Conservation (phyloP, 2,888 invertebrate species). For the Gibbula magus region DNA sequence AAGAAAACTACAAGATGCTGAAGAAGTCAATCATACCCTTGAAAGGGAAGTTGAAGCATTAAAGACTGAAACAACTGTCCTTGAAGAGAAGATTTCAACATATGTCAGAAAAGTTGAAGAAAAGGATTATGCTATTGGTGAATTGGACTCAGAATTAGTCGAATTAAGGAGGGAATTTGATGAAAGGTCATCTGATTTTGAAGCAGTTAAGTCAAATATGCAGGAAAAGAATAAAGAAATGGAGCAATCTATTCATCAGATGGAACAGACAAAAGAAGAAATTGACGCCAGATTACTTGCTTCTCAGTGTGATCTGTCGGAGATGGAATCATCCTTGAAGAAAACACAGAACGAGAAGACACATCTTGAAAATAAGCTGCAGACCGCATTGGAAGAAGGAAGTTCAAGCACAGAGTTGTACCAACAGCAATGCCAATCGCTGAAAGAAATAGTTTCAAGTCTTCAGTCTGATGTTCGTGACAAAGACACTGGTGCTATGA, state of each 20-base stretch:
- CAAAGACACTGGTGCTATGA: no score
- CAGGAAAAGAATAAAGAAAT: not conserved
- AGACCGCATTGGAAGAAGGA: not conserved
- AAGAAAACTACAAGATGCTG: not conserved
- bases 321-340: no score
- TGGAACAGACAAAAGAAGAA: not conserved
- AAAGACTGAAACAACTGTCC: not conserved
- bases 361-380: not conserved
- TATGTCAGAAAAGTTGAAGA: no score
- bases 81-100: no score
- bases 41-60: not conserved
- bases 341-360: not conserved
- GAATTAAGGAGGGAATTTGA: not conserved
- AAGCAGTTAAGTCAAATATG: not conserved
- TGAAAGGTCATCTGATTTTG: not conserved
- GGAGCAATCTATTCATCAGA: not conserved
- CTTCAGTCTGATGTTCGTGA: no score
- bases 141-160: no score
- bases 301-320: no score
- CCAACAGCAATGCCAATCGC: not conserved
- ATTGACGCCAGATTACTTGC: not conserved
- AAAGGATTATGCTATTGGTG: no score
- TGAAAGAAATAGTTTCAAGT: no score
- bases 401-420: not conserved
- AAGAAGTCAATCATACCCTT: not conserved